Evolutionary conservation across 2,888 invertebrate genomes (phyloP).

Genomic region (Teleiodes luculella): DNA sequence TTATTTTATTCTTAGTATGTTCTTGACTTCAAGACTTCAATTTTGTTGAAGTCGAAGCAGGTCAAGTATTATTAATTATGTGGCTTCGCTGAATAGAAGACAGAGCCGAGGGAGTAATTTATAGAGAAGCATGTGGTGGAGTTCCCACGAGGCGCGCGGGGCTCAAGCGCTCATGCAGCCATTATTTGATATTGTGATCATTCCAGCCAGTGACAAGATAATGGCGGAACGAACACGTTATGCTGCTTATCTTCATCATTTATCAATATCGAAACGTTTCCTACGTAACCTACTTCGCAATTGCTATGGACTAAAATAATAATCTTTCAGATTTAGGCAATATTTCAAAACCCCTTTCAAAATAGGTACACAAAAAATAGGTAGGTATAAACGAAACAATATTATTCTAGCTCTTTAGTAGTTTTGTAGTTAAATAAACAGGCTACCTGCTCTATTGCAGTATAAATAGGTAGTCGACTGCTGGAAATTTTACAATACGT

Average conservation of each 20-base stretch:
- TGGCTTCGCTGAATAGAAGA: background rate
- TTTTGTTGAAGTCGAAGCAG: too few relatives aligned
- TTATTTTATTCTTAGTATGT: too few relatives aligned
- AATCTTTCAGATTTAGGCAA: too few relatives aligned
- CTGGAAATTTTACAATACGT: too few relatives aligned
- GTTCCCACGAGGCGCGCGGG: background rate
- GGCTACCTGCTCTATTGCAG: too few relatives aligned
- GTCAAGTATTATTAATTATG: background rate
- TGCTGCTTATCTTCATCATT: conserved; percentile 6
- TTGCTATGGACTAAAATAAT: too few relatives aligned
- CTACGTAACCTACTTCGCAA: conserved; percentile 9
- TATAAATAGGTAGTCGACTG: too few relatives aligned
- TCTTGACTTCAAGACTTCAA: too few relatives aligned
- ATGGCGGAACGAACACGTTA: background rate
- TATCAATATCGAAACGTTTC: conserved; percentile 18
- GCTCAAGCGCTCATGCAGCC: background rate
- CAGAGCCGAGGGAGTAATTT: background rate
- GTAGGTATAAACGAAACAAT: too few relatives aligned
- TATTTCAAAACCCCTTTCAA: background rate
- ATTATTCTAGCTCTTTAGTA: too few relatives aligned
- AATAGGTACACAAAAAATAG: too few relatives aligned
- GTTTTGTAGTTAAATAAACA: too few relatives aligned
- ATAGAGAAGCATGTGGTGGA: background rate
- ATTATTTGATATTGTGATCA: conserved; percentile 5
- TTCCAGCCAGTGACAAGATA: background rate